A percentile compares a stretch with the other conserved stretches of the same genome.
phyloP scores from a whole-genome alignment of 2,888 invertebrate genomes.

The Apoda limacodes region DNA sequence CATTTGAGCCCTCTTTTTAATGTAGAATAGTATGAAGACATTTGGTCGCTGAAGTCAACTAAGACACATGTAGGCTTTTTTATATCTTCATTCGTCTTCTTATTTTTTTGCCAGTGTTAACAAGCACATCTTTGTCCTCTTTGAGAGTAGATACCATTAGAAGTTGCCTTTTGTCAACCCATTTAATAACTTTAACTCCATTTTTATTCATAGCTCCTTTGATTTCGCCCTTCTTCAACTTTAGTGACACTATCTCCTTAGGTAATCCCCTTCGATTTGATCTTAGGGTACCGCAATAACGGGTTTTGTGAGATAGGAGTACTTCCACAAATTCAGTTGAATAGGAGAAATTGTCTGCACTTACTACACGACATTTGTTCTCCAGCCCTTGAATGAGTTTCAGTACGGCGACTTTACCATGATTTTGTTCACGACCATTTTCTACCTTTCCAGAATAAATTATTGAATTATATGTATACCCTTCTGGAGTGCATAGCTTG shows the following conservation, averaged over 20 bases:
- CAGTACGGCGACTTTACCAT: conserved; percentile 9
- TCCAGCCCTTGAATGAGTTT: conserved; percentile 15
- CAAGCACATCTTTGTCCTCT: conserved; percentile 9
- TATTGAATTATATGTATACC: conserved; percentile 20
- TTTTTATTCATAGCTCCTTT: conserved; percentile 22
- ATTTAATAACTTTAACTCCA: conserved; percentile 22
- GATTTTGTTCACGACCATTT: conserved; percentile 10
- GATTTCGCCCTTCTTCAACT: conserved; percentile 23
- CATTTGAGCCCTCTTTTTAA: conserved; percentile 14
- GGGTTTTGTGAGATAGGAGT: conserved; percentile 18
- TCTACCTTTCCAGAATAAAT: conserved; percentile 22
- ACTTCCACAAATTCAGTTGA: conserved; percentile 22
- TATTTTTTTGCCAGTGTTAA: conserved; percentile 9
- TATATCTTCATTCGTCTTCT: conserved; percentile 7
- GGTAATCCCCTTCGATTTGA: conserved; percentile 22
- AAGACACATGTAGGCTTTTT: conserved; percentile 14
- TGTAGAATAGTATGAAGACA: conserved; percentile 18
- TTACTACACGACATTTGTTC: conserved; percentile 20
- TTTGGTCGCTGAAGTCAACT: conserved; percentile 17
- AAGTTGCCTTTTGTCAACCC: conserved; percentile 21
- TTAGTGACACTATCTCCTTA: conserved; percentile 15
- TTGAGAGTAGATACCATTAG: conserved; percentile 13
- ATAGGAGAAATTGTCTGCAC: conserved; percentile 26
- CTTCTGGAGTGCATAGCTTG: conserved; percentile 26
- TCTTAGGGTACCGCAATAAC: conserved; percentile 22